A percentile compares a stretch with the other conserved stretches of the same genome.
phyloP scores from a whole-genome alignment of 2,888 invertebrate genomes.

The Sphaeridia pumilis region DNA sequence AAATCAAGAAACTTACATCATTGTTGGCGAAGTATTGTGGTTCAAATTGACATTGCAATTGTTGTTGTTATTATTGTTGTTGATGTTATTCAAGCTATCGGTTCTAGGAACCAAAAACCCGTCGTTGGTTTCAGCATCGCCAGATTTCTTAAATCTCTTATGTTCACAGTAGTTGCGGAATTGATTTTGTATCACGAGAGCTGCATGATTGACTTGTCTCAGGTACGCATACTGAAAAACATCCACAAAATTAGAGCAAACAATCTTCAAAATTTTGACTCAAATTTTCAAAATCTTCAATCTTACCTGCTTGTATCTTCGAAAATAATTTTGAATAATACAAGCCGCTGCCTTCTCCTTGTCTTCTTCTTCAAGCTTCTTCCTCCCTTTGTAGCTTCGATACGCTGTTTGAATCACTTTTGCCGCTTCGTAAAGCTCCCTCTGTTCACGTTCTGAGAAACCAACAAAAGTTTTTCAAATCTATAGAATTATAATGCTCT shows the following conservation, averaged over 20 bases:
- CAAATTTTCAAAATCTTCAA: neutral
- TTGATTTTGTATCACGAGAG: slow-evolving; percentile 87
- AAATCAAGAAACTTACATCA: slow-evolving; percentile 39
- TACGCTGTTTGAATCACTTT: slow-evolving; percentile 97
- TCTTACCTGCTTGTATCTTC: slow-evolving; percentile 71
- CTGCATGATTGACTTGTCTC: slow-evolving; percentile 94
- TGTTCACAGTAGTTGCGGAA: slow-evolving; percentile 77
- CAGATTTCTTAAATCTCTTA: slow-evolving; percentile 66
- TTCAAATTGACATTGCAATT: slow-evolving; percentile 12
- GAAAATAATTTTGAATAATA: slow-evolving; percentile 93
- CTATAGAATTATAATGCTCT: too few species aligned
- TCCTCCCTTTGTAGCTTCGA: slow-evolving; percentile 81
- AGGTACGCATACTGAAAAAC: slow-evolving; percentile 74
- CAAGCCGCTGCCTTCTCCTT: slow-evolving; percentile 84
- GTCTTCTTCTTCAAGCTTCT: slow-evolving; percentile 66
- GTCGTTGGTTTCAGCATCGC: slow-evolving; percentile 45
- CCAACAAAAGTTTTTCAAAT: neutral
- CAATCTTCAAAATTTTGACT: too few species aligned
- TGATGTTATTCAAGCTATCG: slow-evolving; percentile 54
- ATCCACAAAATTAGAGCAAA: too few species aligned
- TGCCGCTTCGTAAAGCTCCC: slow-evolving; percentile 93
- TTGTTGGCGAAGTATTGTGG: slow-evolving; percentile 37
- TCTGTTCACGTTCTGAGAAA: slow-evolving; percentile 74
- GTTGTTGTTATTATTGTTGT: slow-evolving; percentile 42
- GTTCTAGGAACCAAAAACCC: slow-evolving; percentile 33